Base-by-base conservation (phyloP, 2,113 vertebrate genomes). In the Scopus umbretta region DNA sequence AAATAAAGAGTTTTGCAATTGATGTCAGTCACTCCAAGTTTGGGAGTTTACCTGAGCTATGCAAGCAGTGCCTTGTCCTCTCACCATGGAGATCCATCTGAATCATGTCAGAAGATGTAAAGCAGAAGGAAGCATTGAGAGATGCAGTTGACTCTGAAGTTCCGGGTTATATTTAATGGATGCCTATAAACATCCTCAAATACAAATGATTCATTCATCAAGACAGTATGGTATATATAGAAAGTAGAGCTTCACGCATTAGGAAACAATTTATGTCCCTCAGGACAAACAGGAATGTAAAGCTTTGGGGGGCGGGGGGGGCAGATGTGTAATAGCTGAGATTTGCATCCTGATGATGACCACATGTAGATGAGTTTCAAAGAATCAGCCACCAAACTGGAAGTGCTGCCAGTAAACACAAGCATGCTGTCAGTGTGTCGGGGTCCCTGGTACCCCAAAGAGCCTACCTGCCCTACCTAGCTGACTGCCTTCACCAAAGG, bases 361-460 rank as follows among this genome's bases (percentile, higher is more conserved):
- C 29, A 68, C 15, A 10, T 71, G 71, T 25, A 47, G 18, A 36
- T 61, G 45, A 50, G 47, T 76, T 85, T 72, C 63, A 62, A 66
- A 66, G 63, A 78, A 47, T 21, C 63, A 88, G 11, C 16, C 19
- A 65, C 16, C 38, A 58, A 34, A 26, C 36, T 17, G 10, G 45
- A 50, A 59, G 50, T 38, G 45, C 6, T 70, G 43, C 18, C 38
- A 27, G n/a, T 26, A 53, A 90, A 32, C 19, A 63, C 26, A 74
- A 75, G 17, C 16, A 25, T 14, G 2, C 10, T 15, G 38, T 29
- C 50, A 50, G 27, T 3, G 8, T 50, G 20, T 36, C 0, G 2
- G 50, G 52, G 58, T 71, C 42, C 36, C 36, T 34, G 58, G 11
- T 47, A 88, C 22, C 47, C 47, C 40, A 36, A 62, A 43, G 11